Evolutionary conservation across 2,888 invertebrate genomes (phyloP), one percentile per base, ranked within the genome.

Genomic region (Melieria crassipennis): DNA sequence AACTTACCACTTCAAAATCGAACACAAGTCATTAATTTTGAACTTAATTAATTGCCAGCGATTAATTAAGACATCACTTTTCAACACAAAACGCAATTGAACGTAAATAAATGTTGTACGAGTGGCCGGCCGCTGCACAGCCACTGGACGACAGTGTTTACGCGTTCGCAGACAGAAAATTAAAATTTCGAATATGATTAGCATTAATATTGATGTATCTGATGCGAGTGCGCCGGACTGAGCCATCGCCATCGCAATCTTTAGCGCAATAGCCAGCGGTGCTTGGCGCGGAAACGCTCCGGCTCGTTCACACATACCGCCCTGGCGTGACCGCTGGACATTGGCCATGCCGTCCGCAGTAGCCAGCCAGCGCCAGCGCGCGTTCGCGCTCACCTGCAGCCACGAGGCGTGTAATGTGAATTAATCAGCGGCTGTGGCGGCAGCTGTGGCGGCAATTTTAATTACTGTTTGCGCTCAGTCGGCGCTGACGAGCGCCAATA

Each of bases 401-500:
- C 30, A 30, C 30, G 30, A 9, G 13, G 52, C 52, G 52, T 52
- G 52, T 52, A 52, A 52, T 13, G 52, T 78, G 80, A 81, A 81
- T 81, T 81, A 81, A 81, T 81, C 78, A 81, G 76, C 75, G 70
- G 76, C 75, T 72, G 73, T 70, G 63, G 65, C 67, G 58, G 30
- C 30, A 30, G 30, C 30, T n/a, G 30, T 30, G 30, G 75, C 73
- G 75, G 75, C 74, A 75, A 78, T 77, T 80, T 81, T 80, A 81
- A 81, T 81, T 80, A 79, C 78, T 72, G 73, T 69, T 76, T 71
- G 60, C 13, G 47, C 58, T 56, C 50, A 64, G 63, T 63, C 46
- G 47, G 47, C 56, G 13, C 55, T 30, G 30, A 30, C 30, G 30
- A 30, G 30, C 30, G 30, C 30, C 30, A 30, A 30, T 30, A 30